Percentiles rank a stretch among this genome's conserved stretches.
Conservation (phyloP, 2,113 vertebrate genomes). For the Paradoxurus hermaphroditus region DNA sequence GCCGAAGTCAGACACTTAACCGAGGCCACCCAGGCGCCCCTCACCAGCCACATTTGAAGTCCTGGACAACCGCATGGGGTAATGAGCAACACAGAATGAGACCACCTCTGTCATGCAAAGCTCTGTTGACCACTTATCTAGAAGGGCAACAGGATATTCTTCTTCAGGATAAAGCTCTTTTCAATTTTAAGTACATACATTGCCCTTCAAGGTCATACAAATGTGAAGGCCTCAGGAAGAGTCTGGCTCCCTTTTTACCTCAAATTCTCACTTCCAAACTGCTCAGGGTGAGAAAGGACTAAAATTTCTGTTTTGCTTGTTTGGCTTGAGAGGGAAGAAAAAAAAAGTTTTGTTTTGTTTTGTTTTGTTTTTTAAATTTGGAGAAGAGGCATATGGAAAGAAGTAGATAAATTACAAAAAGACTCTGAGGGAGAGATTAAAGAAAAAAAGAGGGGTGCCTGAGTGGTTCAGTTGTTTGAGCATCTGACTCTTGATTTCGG, state of each 20-base stretch:
- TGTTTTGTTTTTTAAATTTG: neutral
- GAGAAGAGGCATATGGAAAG: neutral
- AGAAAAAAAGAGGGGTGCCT: neutral
- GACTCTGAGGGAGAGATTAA: neutral
- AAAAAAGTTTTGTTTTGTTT: neutral
- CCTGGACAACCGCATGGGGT: accelerated
- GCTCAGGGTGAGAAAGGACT: neutral
- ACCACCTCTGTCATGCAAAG: neutral
- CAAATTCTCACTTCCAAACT: neutral
- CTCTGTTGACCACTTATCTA: neutral
- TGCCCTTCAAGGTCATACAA: neutral
- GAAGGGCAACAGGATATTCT: neutral
- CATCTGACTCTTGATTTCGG: too few species aligned
- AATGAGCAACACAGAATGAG: neutral
- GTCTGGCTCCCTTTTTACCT: neutral
- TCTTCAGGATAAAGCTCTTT: neutral
- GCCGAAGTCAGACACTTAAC: too few species aligned
- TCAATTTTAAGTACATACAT: neutral
- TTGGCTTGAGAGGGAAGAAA: neutral
- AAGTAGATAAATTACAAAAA: neutral
- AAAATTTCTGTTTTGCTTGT: neutral
- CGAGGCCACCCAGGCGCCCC: too few species aligned
- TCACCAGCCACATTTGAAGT: neutral
- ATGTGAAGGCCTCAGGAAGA: neutral
- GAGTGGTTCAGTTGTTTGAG: too few species aligned